Base-by-base conservation (phyloP, 2,797 vertebrate genomes). In the Microcaecilia unicolor region DNA sequence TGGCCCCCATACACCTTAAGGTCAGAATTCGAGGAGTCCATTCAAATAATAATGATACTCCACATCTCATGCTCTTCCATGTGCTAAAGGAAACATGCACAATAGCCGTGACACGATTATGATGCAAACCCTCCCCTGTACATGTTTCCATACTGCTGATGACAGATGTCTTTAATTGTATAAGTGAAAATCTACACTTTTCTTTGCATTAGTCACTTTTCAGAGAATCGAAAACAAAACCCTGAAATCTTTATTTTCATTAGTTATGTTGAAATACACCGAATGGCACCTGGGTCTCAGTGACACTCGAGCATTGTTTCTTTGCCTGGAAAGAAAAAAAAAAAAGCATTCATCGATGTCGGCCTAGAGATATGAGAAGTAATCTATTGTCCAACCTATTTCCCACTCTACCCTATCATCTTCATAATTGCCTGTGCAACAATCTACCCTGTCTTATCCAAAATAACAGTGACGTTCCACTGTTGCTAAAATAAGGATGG, bases 181-280 rank as follows among this genome's bases (percentile, higher is more conserved):
- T n/a, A n/a, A n/a, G n/a, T n/a, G n/a, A n/a, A n/a, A n/a, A n/a
- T 10, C 21, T 25, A 31, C 17, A 50, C 12, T 29, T n/a, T 5
- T 32, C 37, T 54, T 6, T 34, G 34, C 28, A 8, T n/a, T 52
- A 66, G n/a, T 50, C 28, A 29, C 10, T 37, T 17, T 13, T 28
- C 32, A 35, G 19, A 34, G 18, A 50, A 41, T 24, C 52, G 32
- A 44, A n/a, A n/a, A 15, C n/a, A n/a, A n/a, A n/a, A n/a, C 4
- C 38, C 18, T 36, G 45, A 23, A 35, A 28, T 54, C 42, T 56
- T 60, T 36, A 37, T 32, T 38, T 62, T 58, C 64, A 66, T 61
- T 37, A 54, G 25, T 55, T 37, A 43, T 15, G 24, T 47, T 69
- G 44, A 57, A 63, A 54, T 58, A 37, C 15, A 10, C 35, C 25